These are phyloP conservation scores for Petrocephalus zakoni DNA, from an alignment of 2,113 vertebrate genomes.

Conservation along the genomic window DNA sequence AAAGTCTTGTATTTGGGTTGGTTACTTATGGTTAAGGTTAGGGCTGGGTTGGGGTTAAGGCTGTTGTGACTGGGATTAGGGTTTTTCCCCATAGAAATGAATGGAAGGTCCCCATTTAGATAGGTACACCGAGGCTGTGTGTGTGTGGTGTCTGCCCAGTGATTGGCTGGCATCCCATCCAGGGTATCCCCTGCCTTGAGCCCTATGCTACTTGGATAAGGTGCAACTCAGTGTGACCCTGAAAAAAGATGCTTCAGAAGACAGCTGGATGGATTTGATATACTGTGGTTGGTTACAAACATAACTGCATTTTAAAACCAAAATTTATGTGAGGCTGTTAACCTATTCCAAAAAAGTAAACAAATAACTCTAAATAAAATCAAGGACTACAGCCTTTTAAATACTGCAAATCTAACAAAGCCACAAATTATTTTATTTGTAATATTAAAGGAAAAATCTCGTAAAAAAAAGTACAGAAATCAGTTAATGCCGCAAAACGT, in stretches of 20 bases:
- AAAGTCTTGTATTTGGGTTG: too few species aligned
- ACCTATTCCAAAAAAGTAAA: not conserved
- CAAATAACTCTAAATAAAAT: not conserved
- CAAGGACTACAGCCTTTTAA: not conserved
- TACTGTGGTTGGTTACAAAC: not conserved
- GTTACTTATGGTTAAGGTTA: too few species aligned
- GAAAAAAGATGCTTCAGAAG: not conserved
- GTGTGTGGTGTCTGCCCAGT: not conserved
- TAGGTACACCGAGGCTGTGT: not conserved
- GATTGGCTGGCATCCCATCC: not conserved
- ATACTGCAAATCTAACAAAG: not conserved
- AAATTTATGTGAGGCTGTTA: not conserved
- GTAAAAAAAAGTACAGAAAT: not conserved
- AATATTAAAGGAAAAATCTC: not conserved
- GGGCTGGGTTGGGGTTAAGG: too few species aligned
- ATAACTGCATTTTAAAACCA: not conserved
- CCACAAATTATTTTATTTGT: not conserved
- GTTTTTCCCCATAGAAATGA: too few species aligned
- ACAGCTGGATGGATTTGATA: not conserved
- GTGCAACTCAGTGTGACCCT: not conserved
- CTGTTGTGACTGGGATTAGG: too few species aligned
- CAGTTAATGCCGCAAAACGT: not conserved
- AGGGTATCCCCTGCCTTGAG: not conserved
- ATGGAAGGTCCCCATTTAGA: not conserved
- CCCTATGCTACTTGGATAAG: not conserved